Evolutionary conservation across 2,797 vertebrate species (phyloP).

Genomic region (Valencia hispanica): DNA sequence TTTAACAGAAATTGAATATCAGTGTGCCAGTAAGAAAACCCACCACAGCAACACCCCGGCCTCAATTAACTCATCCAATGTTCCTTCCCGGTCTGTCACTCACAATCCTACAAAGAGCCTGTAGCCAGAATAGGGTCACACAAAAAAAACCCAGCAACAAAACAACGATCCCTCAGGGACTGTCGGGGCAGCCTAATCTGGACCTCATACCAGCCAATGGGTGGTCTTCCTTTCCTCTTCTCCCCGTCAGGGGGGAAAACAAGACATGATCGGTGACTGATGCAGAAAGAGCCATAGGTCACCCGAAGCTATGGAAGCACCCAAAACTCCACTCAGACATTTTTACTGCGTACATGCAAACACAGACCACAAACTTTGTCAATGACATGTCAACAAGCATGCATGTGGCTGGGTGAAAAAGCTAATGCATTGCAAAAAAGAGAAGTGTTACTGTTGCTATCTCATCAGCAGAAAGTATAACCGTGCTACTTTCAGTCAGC

Average conservation of each 20-base stretch:
- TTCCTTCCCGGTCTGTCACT: conserved; percentile 72
- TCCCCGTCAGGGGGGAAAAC: conserved; percentile 28
- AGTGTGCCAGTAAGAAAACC: not conserved
- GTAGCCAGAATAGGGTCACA: conserved; percentile 69
- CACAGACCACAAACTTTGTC: conserved; percentile 17
- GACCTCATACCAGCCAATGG: conserved; percentile 72
- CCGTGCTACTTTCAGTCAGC: conserved; percentile 43
- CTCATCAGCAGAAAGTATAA: conserved; percentile 54
- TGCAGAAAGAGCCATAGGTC: conserved; percentile 43
- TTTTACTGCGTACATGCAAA: conserved; percentile 18
- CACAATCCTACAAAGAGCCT: conserved; percentile 68
- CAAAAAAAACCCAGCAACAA: conserved; percentile 77
- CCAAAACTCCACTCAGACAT: not conserved
- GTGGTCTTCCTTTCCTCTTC: conserved; percentile 68
- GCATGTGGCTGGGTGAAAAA: conserved; percentile 39
- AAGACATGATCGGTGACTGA: conserved; percentile 30
- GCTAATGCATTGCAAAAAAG: conserved; percentile 44
- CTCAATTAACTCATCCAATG: conserved; percentile 62
- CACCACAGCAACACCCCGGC: not conserved
- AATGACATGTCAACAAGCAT: conserved; percentile 25
- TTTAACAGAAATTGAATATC: not conserved
- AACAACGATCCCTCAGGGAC: conserved; percentile 71
- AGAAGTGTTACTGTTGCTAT: conserved; percentile 53
- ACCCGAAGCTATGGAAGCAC: conserved; percentile 39
- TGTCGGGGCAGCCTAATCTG: conserved; percentile 75